These are phyloP conservation scores for Enoplosus armatus DNA, from an alignment of 2,797 vertebrate genomes.

Conservation along the genomic window DNA sequence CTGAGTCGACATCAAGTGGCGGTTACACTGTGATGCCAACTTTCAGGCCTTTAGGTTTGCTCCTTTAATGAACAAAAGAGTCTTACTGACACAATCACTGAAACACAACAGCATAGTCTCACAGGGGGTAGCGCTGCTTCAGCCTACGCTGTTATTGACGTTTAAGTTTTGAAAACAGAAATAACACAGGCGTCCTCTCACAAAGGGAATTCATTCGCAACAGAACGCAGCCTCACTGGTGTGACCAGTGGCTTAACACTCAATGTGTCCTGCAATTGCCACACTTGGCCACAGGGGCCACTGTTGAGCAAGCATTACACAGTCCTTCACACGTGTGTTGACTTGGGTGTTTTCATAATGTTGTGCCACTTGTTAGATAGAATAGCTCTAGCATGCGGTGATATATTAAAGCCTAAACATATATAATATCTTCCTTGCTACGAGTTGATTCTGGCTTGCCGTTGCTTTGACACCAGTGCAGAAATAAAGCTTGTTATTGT, in stretches of 20 bases:
- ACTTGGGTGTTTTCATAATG: not conserved
- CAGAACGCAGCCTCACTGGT: not conserved
- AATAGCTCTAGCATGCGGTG: not conserved
- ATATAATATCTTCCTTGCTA: not conserved
- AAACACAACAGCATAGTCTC: not conserved
- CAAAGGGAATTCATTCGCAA: not conserved
- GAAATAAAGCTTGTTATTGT: not conserved
- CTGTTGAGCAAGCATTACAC: not conserved
- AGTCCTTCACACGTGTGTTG: not conserved
- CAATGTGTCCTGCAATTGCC: not conserved
- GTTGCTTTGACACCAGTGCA: not conserved
- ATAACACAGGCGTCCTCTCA: not conserved
- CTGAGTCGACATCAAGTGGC: constrained; percentile 18
- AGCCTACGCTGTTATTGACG: not conserved
- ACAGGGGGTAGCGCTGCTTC: not conserved
- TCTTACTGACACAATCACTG: not conserved
- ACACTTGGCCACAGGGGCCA: not conserved
- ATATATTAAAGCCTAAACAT: not conserved
- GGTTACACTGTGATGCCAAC: constrained; percentile 30
- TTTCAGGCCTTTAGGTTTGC: constrained; percentile 2
- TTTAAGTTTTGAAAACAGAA: not conserved
- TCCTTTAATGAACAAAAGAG: constrained; percentile 29
- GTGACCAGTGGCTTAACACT: not conserved
- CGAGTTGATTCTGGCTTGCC: not conserved
- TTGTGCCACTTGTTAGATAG: not conserved